phyloP scores from a whole-genome alignment of 2,888 invertebrate genomes.

The Amblyjoppa fuscipennis region DNA sequence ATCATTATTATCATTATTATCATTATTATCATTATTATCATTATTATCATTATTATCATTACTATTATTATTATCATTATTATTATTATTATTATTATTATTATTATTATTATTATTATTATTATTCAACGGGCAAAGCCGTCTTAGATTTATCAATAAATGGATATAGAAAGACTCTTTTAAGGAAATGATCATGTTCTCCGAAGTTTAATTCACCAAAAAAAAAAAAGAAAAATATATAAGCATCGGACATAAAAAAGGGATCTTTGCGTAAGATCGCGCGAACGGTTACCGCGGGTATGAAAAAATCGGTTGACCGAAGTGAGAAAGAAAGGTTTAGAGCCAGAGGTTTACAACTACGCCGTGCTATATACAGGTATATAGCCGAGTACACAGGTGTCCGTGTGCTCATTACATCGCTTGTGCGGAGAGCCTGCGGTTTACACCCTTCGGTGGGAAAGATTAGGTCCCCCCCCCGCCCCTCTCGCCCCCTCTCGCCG shows the following conservation, averaged over 20 bases:
- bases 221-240: too few relatives aligned
- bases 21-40: not conserved
- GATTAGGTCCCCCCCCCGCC: slow-evolving; percentile 44
- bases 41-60: not conserved
- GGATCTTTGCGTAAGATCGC: not conserved
- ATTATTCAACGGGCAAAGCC: too few relatives aligned
- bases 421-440: slow-evolving; percentile 63
- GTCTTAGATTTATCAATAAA: too few relatives aligned
- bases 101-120: not conserved
- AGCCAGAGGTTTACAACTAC: not conserved
- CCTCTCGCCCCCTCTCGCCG: slow-evolving; percentile 19
- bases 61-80: not conserved
- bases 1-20: not conserved
- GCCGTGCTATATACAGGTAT: slow-evolving; percentile 11
- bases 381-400: slow-evolving; percentile 48
- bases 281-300: not conserved
- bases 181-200: too few relatives aligned
- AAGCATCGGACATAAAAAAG: not conserved
- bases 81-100: not conserved
- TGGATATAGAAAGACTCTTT: too few relatives aligned
- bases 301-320: slow-evolving; percentile 32
- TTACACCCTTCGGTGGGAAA: slow-evolving; percentile 66
- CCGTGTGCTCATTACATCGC: slow-evolving; percentile 60
- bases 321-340: slow-evolving; percentile 26
- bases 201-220: too few relatives aligned